Conservation (phyloP, 2,113 vertebrate species). For the Puffinus mauretanicus region DNA sequence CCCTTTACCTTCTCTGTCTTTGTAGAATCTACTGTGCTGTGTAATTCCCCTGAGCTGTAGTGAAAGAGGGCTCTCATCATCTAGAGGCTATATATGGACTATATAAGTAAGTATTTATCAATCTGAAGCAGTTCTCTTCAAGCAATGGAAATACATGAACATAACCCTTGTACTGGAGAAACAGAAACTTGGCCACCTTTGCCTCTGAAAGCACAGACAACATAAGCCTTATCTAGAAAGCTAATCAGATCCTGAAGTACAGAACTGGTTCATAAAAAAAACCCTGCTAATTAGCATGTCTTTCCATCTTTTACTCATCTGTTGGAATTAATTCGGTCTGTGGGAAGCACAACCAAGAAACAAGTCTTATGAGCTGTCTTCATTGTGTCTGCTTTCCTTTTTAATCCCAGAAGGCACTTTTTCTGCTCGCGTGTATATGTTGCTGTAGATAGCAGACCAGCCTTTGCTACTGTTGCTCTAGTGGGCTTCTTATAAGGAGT, state of each 20-base stretch:
- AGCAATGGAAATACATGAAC: not conserved
- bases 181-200: not conserved
- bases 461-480: not conserved
- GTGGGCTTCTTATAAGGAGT: not conserved
- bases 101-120: not conserved
- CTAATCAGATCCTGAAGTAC: not conserved
- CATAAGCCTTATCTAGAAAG: not conserved
- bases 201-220: not conserved
- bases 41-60: not conserved
- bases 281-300: slow-evolving; percentile 1
- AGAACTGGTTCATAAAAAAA: not conserved
- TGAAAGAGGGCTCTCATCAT: not conserved
- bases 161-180: not conserved
- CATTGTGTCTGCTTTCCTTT: not conserved
- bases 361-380: not conserved
- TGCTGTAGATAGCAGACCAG: not conserved
- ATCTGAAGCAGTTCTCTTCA: not conserved
- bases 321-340: not conserved
- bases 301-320: slow-evolving; percentile 20
- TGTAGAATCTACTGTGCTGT: not conserved
- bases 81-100: not conserved
- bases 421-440: not conserved
- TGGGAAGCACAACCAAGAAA: not conserved
- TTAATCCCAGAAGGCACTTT: not conserved
- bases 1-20: not conserved